These are phyloP conservation scores for Lytechinus pictus DNA, from an alignment of 35 echinoderm and acorn worm species.

Conservation along the genomic window DNA sequence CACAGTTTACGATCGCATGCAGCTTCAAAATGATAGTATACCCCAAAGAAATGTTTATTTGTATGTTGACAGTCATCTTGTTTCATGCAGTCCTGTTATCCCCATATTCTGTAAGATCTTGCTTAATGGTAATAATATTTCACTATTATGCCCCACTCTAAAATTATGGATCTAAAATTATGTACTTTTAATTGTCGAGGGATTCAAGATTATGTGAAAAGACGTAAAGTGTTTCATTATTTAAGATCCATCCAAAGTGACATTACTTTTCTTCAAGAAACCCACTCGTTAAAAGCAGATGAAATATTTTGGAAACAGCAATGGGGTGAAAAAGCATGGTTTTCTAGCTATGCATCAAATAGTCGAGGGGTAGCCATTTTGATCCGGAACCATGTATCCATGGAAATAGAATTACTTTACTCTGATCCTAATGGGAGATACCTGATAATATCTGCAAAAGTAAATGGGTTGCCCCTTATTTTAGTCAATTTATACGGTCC, in stretches of 20 bases:
- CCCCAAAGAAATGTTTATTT: not conserved
- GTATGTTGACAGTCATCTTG: too few relatives aligned
- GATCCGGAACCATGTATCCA: not conserved
- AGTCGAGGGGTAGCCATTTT: not conserved
- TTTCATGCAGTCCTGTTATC: too few relatives aligned
- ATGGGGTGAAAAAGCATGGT: not conserved
- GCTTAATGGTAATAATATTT: too few relatives aligned
- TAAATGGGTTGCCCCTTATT: not conserved
- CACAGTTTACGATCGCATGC: too few relatives aligned
- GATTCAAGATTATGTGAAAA: not conserved
- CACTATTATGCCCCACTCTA: too few relatives aligned
- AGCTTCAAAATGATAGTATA: too few relatives aligned
- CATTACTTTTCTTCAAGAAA: not conserved
- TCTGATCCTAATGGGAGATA: not conserved
- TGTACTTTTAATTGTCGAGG: not conserved
- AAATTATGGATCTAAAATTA: not conserved
- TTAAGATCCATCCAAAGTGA: not conserved
- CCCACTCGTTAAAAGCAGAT: not conserved
- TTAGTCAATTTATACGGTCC: not conserved
- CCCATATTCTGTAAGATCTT: too few relatives aligned
- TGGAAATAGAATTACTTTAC: not conserved
- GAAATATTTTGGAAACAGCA: not conserved
- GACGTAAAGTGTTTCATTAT: not conserved
- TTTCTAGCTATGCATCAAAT: not conserved
- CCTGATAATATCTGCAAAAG: not conserved